These are phyloP conservation scores for Pachliopta kotzebuea DNA, from an alignment of 2,888 invertebrate species.

Conservation along the genomic window DNA sequence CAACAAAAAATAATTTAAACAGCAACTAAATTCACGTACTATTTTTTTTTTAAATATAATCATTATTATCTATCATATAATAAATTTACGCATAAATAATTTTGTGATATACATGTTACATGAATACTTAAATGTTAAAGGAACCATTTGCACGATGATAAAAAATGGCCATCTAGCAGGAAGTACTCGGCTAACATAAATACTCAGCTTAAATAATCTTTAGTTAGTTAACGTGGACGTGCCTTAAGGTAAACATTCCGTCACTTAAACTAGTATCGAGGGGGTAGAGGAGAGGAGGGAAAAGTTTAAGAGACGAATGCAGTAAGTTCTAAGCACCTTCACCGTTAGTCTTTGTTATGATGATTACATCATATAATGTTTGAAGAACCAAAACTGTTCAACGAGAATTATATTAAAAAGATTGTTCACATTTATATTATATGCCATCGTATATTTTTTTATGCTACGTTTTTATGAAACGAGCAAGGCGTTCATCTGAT, in stretches of 20 bases:
- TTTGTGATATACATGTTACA: no score
- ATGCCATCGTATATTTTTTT: no score
- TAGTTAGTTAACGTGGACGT: slow-evolving; percentile 5
- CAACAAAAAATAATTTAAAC: no score
- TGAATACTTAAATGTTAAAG: no score
- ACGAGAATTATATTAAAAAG: neutral
- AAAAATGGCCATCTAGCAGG: neutral
- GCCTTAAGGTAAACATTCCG: slow-evolving; percentile 4
- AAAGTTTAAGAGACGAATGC: neutral
- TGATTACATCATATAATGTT: neutral
- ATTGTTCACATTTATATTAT: no score
- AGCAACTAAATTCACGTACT: no score
- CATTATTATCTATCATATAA: no score
- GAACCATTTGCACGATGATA: no score
- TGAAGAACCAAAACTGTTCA: neutral
- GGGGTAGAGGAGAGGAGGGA: neutral
- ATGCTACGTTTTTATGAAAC: no score
- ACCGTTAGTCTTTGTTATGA: slow-evolving; percentile 1
- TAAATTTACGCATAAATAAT: no score
- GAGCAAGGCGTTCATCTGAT: no score
- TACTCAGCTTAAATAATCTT: neutral
- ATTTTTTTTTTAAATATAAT: no score
- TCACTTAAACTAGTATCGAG: neutral
- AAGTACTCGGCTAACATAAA: neutral
- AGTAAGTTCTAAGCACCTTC: neutral